A percentile compares a stretch with the other conserved stretches of the same genome.
Evolutionary conservation across 2,888 invertebrate species (phyloP).

Genomic region (Salpingus planirostris): DNA sequence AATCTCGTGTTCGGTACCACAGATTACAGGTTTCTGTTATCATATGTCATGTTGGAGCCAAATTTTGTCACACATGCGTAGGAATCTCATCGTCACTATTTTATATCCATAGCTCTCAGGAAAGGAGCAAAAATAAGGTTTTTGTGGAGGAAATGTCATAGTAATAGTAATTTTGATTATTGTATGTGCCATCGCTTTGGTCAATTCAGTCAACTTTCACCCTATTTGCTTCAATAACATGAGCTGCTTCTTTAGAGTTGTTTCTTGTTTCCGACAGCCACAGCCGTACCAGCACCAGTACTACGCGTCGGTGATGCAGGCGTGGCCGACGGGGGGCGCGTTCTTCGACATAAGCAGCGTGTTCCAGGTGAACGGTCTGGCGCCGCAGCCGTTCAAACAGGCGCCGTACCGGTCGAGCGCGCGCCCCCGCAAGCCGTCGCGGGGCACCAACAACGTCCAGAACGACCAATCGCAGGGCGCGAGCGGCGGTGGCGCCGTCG

Average conservation of each 20-base stretch:
- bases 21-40: too few relatives aligned
- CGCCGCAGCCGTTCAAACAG: slow-evolving; percentile 56
- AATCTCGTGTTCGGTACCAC: too few relatives aligned
- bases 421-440: slow-evolving; percentile 35
- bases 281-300: slow-evolving; percentile 54
- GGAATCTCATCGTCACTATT: too few relatives aligned
- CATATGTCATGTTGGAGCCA: too few relatives aligned
- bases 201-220: too few relatives aligned
- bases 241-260: not conserved
- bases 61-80: too few relatives aligned
- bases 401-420: slow-evolving; percentile 42
- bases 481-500: not conserved
- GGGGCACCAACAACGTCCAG: slow-evolving; percentile 17
- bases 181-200: too few relatives aligned
- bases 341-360: slow-evolving; percentile 62
- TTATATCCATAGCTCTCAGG: too few relatives aligned
- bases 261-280: slow-evolving; percentile 15
- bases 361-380: slow-evolving; percentile 63
- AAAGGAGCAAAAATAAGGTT: too few relatives aligned
- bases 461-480: not conserved
- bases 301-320: slow-evolving; percentile 52
- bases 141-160: too few relatives aligned
- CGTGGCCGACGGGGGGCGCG: slow-evolving; percentile 43
- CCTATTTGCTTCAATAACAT: too few relatives aligned
- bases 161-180: too few relatives aligned